A percentile compares a stretch with the other conserved stretches of the same genome.
These are phyloP conservation scores for Apis dorsata DNA, from an alignment of 1,140 invertebrate genomes.

Conservation along the genomic window DNA sequence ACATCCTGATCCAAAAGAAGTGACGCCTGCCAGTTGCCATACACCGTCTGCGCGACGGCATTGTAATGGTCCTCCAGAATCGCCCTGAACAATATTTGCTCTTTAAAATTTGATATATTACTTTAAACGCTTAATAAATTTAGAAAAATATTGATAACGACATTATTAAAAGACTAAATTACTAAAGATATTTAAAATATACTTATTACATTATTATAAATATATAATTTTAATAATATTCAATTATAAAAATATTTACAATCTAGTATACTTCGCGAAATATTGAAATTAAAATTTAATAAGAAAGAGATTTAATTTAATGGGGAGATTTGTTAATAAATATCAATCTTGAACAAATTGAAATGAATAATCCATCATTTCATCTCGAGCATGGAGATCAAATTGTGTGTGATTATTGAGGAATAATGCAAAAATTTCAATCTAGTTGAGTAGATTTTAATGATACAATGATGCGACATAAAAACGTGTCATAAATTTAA, in stretches of 20 bases:
- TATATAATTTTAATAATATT: no score
- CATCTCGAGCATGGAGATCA: neutral
- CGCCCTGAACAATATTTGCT: constrained; percentile 82
- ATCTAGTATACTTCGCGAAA: no score
- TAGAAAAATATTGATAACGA: neutral
- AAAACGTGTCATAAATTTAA: neutral
- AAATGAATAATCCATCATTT: neutral
- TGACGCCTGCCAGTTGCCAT: constrained; percentile 93
- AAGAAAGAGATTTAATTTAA: neutral
- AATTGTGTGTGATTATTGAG: neutral
- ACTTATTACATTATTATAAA: no score
- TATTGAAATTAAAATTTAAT: neutral
- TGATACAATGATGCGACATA: neutral
- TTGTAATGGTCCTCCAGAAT: constrained; percentile 92
- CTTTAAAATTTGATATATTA: neutral
- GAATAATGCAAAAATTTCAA: constrained; percentile 13
- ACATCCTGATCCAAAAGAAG: constrained; percentile 94
- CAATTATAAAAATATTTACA: neutral
- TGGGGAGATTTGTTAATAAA: no score
- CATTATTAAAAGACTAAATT: no score
- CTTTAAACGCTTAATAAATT: neutral
- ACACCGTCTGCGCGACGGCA: constrained; percentile 86
- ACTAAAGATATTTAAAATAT: no score
- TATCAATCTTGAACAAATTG: neutral
- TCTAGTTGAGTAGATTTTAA: constrained; percentile 33